A percentile compares a stretch with the other conserved stretches of the same genome.
Conservation (phyloP, 2,113 vertebrate species). For the Prunella himalayana region DNA sequence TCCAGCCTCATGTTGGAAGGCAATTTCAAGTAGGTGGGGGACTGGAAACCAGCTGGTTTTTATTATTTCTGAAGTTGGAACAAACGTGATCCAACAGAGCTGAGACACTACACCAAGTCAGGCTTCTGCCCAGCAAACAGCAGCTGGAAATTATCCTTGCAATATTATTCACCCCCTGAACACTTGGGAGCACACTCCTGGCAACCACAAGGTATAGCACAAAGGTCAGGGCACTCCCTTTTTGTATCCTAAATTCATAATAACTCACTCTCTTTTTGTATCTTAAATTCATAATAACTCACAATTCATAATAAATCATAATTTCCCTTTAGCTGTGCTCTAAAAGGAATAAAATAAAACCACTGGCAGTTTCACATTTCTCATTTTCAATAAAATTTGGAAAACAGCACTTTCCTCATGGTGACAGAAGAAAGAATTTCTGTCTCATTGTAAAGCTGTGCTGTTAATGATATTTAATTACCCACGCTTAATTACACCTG, state of each 20-base stretch:
- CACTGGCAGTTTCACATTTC: background rate
- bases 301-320: background rate
- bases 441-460: background rate
- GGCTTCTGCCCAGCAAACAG: background rate
- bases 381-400: background rate
- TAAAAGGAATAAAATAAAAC: background rate
- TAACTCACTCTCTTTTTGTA: background rate
- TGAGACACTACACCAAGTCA: background rate
- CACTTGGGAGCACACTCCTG: background rate
- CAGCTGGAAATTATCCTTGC: background rate
- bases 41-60: background rate
- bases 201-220: background rate
- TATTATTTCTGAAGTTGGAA: background rate
- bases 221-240: background rate
- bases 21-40: background rate
- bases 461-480: conserved; percentile 45
- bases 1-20: background rate
- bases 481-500: conserved; percentile 16
- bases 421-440: background rate
- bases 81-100: background rate
- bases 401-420: background rate
- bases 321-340: background rate
- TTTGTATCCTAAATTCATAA: background rate
- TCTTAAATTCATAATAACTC: background rate
- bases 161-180: background rate